A percentile compares a stretch with the other conserved stretches of the same genome.
These are phyloP conservation scores for Drosophila birchii DNA, from an alignment of 2,888 invertebrate species.

Conservation along the genomic window DNA sequence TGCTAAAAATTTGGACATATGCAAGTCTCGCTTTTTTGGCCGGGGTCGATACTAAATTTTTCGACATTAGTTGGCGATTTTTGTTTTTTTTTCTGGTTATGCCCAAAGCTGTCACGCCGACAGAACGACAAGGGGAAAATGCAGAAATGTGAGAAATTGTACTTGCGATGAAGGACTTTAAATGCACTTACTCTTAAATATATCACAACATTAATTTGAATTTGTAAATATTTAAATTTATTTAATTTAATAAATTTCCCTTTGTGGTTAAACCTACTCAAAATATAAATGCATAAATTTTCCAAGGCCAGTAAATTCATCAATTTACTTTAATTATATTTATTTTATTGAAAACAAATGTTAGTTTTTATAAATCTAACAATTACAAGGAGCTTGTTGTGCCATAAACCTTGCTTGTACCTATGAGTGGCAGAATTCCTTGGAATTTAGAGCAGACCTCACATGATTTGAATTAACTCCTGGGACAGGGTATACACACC, in stretches of 20 bases:
- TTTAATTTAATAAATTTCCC: too few relatives aligned
- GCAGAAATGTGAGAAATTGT: slow-evolving; percentile 14
- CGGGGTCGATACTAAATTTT: slow-evolving; percentile 58
- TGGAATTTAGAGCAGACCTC: background rate
- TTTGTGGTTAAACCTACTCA: too few relatives aligned
- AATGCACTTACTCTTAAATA: slow-evolving; percentile 10
- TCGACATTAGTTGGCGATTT: slow-evolving; percentile 77
- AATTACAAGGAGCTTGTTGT: background rate
- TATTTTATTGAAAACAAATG: background rate
- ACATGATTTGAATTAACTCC: slow-evolving; percentile 8
- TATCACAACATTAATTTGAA: background rate
- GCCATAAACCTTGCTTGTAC: background rate
- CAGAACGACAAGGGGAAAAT: slow-evolving; percentile 37
- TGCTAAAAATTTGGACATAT: slow-evolving; percentile 51
- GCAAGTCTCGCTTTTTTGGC: slow-evolving; percentile 33
- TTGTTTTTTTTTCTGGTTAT: slow-evolving; percentile 47
- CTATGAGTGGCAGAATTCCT: background rate
- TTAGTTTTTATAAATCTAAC: background rate
- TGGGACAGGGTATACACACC: slow-evolving; percentile 11
- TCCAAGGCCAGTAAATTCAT: too few relatives aligned
- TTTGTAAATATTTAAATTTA: too few relatives aligned
- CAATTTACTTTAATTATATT: too few relatives aligned
- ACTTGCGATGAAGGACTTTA: background rate
- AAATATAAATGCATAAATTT: too few relatives aligned
- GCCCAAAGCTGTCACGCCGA: slow-evolving; percentile 82